phyloP scores from a whole-genome alignment of 2,797 vertebrate species.

The Pelobates cultripes region DNA sequence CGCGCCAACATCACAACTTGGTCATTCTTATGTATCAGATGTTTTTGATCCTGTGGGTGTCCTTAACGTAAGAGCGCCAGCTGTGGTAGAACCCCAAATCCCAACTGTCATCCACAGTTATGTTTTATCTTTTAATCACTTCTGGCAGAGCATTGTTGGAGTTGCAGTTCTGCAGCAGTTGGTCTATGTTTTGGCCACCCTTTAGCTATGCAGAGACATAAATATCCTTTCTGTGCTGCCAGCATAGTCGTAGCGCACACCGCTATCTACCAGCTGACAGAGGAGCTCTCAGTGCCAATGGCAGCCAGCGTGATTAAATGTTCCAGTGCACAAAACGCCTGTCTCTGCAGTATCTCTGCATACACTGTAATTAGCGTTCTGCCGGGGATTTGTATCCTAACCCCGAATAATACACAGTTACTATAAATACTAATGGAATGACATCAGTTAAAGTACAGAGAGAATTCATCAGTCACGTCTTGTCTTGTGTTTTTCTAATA shows the following conservation, averaged over 20 bases:
- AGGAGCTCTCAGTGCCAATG: constrained; percentile 6
- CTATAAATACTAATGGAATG: constrained; percentile 33
- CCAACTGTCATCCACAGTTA: too few relatives aligned
- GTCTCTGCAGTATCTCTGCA: constrained; percentile 35
- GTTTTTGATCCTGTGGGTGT: too few relatives aligned
- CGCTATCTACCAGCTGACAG: neutral
- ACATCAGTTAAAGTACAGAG: constrained; percentile 37
- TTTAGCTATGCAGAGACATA: too few relatives aligned
- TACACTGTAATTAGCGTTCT: constrained; percentile 42
- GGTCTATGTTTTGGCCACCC: too few relatives aligned
- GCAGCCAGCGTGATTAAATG: constrained; percentile 7
- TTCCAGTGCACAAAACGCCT: constrained; percentile 7
- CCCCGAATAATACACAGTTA: constrained; percentile 39
- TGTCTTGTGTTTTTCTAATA: constrained; percentile 7
- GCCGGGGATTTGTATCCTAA: constrained; percentile 26
- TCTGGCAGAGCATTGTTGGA: too few relatives aligned
- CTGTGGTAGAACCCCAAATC: too few relatives aligned
- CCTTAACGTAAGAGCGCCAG: too few relatives aligned
- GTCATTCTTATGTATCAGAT: too few relatives aligned
- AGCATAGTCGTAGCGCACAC: neutral
- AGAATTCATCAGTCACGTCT: constrained; percentile 1
- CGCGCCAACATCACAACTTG: too few relatives aligned
- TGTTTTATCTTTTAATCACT: too few relatives aligned
- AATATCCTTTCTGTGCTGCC: neutral
- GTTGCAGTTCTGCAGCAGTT: too few relatives aligned